These are phyloP conservation scores for Osedax frankpressi DNA, from an alignment of 2,888 invertebrate species.

Conservation along the genomic window DNA sequence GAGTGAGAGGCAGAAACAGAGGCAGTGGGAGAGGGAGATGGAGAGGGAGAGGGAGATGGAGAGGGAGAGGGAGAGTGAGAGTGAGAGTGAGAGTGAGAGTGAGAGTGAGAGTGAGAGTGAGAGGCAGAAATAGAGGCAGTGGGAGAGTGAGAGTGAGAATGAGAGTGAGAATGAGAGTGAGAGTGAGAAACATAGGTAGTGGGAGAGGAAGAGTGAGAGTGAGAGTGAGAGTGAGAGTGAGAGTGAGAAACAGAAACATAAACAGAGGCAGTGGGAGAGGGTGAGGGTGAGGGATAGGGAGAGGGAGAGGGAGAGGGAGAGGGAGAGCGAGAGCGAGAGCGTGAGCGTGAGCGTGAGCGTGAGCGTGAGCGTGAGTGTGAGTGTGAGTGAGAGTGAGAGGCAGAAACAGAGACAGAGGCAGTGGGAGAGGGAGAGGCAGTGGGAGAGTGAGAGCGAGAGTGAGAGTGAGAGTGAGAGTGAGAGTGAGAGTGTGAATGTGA, in stretches of 20 bases:
- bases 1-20: too few relatives aligned
- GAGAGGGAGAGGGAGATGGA: too few relatives aligned
- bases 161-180: background rate
- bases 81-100: slow-evolving; percentile 63
- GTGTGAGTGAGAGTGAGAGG: background rate
- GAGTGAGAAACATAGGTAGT: background rate
- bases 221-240: background rate
- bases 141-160: background rate
- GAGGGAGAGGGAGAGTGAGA: background rate
- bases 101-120: background rate
- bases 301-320: background rate
- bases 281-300: background rate
- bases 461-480: too few relatives aligned
- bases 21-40: too few relatives aligned
- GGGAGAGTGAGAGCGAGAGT: background rate
- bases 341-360: too few relatives aligned
- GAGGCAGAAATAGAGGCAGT: background rate
- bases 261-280: background rate
- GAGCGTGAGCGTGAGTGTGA: too few relatives aligned
- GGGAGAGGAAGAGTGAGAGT: background rate
- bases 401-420: background rate
- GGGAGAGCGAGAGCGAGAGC: background rate
- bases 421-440: background rate
- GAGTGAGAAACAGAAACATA: background rate
- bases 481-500: too few relatives aligned